Percentiles rank a stretch among this genome's conserved stretches.
Conservation (phyloP, 2,113 vertebrate genomes). For the Patagioenas fasciata region DNA sequence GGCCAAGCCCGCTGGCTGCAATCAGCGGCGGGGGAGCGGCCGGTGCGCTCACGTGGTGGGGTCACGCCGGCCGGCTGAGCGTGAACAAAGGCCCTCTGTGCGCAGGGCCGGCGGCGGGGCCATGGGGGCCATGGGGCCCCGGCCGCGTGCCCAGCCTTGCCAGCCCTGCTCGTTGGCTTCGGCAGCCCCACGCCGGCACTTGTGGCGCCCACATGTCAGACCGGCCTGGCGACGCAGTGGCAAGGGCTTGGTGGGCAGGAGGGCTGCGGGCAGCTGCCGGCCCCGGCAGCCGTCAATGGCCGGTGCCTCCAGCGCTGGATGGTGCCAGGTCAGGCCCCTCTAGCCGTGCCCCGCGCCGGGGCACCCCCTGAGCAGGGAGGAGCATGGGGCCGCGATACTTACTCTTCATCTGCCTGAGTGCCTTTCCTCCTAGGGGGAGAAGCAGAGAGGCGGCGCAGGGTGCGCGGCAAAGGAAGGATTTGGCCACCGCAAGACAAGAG, state of each 20-base stretch:
- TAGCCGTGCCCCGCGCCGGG: not conserved
- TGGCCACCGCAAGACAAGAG: conserved; percentile 55
- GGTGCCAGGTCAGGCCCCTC: not conserved
- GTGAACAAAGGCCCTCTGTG: conserved; percentile 33
- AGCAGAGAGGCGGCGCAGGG: conserved; percentile 64
- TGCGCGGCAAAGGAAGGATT: conserved; percentile 58
- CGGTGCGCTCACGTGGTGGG: conserved; percentile 44
- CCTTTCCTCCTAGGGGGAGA: conserved; percentile 75
- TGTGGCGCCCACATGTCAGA: not conserved
- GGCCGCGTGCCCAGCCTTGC: not conserved
- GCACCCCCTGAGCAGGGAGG: not conserved
- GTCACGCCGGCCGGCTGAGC: conserved; percentile 57
- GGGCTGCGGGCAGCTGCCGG: not conserved
- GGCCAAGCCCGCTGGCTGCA: conserved; percentile 14
- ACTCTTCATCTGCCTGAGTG: conserved; percentile 87
- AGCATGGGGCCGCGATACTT: conserved; percentile 74
- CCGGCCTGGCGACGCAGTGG: not conserved
- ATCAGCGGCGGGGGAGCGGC: not conserved
- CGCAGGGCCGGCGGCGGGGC: not conserved
- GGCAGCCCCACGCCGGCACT: not conserved
- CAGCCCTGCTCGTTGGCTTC: not conserved
- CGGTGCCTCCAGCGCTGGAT: not conserved
- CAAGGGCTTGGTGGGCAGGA: not conserved
- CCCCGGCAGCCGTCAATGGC: not conserved
- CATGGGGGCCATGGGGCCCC: not conserved